Conservation (phyloP, 2,797 vertebrate species). For the Enteromius radiatus region DNA sequence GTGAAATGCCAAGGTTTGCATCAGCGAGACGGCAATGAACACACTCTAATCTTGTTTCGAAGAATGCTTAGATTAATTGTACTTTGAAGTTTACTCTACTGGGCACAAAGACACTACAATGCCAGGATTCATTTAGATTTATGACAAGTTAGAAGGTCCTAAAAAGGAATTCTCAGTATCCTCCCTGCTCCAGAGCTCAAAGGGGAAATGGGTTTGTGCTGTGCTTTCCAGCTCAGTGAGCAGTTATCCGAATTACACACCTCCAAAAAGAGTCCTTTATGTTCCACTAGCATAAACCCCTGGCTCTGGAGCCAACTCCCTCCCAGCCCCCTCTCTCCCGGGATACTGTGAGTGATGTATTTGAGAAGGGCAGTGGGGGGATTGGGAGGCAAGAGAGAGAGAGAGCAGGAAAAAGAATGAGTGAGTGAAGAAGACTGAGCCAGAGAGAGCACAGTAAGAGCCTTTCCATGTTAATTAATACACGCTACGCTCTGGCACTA, state of each 20-base stretch:
- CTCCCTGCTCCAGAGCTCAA: constrained; percentile 45
- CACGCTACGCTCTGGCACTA: constrained; percentile 55
- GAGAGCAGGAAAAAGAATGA: constrained; percentile 32
- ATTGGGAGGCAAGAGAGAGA: constrained; percentile 11
- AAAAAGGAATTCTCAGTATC: constrained; percentile 42
- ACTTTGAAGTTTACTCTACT: constrained; percentile 36
- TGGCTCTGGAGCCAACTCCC: constrained; percentile 50
- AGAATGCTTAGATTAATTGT: constrained; percentile 25
- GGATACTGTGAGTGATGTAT: constrained; percentile 57
- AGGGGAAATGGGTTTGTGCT: constrained; percentile 60
- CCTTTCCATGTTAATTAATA: constrained; percentile 63
- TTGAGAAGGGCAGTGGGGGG: constrained; percentile 44
- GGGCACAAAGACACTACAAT: background rate
- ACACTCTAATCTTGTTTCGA: constrained; percentile 1
- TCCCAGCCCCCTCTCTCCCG: constrained; percentile 50
- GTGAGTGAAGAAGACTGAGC: constrained; percentile 17
- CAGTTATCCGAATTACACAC: constrained; percentile 60
- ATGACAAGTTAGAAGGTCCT: constrained; percentile 46
- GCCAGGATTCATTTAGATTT: constrained; percentile 56
- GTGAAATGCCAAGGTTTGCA: constrained; percentile 27
- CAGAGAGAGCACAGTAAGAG: constrained; percentile 51
- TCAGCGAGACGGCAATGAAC: background rate
- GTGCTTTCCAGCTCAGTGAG: constrained; percentile 62
- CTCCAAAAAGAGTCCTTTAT: constrained; percentile 59
- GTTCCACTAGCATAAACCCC: constrained; percentile 56